phyloP scores from a whole-genome alignment of 2,797 vertebrate species.

The Dendrocincla tyrannina region DNA sequence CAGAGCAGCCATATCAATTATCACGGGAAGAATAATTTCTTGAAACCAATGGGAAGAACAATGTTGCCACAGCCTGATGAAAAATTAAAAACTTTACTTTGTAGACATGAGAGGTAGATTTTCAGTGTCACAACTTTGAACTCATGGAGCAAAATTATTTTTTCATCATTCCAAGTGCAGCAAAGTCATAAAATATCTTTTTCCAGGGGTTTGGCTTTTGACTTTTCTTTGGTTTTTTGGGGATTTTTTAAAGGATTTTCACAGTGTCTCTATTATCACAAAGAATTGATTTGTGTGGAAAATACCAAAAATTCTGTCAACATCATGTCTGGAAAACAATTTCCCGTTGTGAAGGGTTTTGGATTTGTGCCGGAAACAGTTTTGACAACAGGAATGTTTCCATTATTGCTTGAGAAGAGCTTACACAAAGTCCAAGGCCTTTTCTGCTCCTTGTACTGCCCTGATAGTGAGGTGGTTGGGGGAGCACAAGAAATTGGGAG shows the following conservation, averaged over 20 bases:
- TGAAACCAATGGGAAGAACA: neutral
- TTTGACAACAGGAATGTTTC: neutral
- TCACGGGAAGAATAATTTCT: neutral
- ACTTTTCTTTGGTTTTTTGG: accelerated
- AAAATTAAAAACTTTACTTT: neutral
- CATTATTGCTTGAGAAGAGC: neutral
- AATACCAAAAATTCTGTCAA: neutral
- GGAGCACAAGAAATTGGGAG: neutral
- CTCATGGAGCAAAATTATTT: neutral
- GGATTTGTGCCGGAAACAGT: neutral
- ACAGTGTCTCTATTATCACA: neutral
- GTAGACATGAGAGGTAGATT: neutral
- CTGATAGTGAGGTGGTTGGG: neutral
- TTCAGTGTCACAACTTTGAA: neutral
- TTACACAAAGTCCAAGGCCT: neutral
- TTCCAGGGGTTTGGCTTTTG: neutral
- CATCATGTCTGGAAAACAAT: neutral
- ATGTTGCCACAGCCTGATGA: neutral
- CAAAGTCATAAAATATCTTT: neutral
- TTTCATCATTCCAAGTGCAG: neutral
- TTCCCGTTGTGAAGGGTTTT: neutral
- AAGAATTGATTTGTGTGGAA: neutral
- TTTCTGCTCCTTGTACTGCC: neutral
- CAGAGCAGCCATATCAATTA: neutral
- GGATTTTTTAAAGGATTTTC: neutral